Conservation (phyloP, 2,888 invertebrate genomes). For the Chesias legatella region DNA sequence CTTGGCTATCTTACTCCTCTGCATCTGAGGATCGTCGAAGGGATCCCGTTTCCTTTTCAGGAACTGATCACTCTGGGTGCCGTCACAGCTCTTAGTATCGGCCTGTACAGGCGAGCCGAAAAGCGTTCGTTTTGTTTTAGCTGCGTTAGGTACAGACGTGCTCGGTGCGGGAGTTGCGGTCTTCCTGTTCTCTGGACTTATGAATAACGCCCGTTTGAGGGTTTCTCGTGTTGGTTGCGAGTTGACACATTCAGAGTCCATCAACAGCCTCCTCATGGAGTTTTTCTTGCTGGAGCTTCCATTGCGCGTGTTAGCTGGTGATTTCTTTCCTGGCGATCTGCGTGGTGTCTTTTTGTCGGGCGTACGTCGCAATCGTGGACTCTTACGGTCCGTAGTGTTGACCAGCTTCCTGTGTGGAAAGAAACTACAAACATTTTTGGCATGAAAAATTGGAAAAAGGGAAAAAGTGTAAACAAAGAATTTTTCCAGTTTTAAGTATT, state of each 20-base stretch:
- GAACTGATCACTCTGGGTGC: constrained; percentile 51
- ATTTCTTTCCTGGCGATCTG: constrained; percentile 75
- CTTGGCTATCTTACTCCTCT: constrained; percentile 73
- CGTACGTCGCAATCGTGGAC: constrained; percentile 72
- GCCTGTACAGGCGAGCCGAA: constrained; percentile 81
- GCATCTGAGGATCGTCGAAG: constrained; percentile 55
- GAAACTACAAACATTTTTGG: constrained; percentile 56
- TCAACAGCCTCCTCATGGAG: constrained; percentile 65
- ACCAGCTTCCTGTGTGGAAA: constrained; percentile 75
- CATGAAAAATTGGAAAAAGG: no score
- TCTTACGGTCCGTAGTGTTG: constrained; percentile 63
- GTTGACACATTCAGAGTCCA: constrained; percentile 61
- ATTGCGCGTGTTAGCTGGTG: constrained; percentile 78
- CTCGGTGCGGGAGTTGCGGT: constrained; percentile 47
- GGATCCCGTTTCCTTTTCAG: constrained; percentile 74
- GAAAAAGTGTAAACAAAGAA: no score
- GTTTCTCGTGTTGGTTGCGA: constrained; percentile 76
- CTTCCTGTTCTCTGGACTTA: constrained; percentile 83
- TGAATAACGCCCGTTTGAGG: constrained; percentile 85
- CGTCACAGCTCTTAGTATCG: constrained; percentile 64
- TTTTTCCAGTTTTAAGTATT: no score
- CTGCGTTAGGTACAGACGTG: constrained; percentile 66
- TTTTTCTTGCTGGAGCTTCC: constrained; percentile 83
- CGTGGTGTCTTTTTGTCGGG: constrained; percentile 72
- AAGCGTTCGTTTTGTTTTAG: constrained; percentile 83